These are phyloP conservation scores for Chaunax sp. DNA, from an alignment of 2,797 vertebrate genomes.

Conservation along the genomic window DNA sequence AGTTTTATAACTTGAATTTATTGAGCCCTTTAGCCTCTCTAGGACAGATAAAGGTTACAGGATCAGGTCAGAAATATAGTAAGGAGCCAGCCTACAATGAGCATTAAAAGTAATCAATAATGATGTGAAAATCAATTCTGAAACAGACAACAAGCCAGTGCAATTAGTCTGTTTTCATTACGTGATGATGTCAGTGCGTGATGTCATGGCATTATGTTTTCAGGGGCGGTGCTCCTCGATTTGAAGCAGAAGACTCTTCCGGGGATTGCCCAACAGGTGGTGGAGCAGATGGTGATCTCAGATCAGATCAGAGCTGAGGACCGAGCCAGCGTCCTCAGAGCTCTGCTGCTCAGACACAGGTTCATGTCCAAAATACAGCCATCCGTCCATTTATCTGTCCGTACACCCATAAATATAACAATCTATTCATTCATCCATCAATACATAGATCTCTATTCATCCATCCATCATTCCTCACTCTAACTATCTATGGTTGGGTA, in stretches of 20 bases:
- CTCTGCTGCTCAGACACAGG: constrained; percentile 94
- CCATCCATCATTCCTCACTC: background rate
- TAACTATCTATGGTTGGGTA: too few relatives aligned
- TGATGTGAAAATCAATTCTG: too few relatives aligned
- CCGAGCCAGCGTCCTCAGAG: constrained; percentile 88
- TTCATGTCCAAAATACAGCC: constrained; percentile 36
- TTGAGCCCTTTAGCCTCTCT: too few relatives aligned
- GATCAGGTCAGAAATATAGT: too few relatives aligned
- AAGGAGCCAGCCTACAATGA: too few relatives aligned
- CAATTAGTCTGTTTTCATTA: too few relatives aligned
- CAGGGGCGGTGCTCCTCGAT: constrained; percentile 91
- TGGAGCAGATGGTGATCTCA: constrained; percentile 94
- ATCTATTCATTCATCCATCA: background rate
- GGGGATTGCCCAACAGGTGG: constrained; percentile 92
- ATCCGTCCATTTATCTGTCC: background rate
- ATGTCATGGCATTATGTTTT: constrained; percentile 5
- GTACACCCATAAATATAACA: background rate
- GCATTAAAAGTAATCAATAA: too few relatives aligned
- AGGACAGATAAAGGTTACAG: too few relatives aligned
- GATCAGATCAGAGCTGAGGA: constrained; percentile 92
- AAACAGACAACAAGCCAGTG: too few relatives aligned
- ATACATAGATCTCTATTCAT: too few relatives aligned
- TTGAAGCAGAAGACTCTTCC: constrained; percentile 91
- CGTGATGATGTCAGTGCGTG: background rate
- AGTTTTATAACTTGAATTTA: too few relatives aligned